Percentiles rank a stretch among this genome's conserved stretches.
These are phyloP conservation scores for Macrocentrus cingulum DNA, from an alignment of 1,140 invertebrate species.

Conservation along the genomic window DNA sequence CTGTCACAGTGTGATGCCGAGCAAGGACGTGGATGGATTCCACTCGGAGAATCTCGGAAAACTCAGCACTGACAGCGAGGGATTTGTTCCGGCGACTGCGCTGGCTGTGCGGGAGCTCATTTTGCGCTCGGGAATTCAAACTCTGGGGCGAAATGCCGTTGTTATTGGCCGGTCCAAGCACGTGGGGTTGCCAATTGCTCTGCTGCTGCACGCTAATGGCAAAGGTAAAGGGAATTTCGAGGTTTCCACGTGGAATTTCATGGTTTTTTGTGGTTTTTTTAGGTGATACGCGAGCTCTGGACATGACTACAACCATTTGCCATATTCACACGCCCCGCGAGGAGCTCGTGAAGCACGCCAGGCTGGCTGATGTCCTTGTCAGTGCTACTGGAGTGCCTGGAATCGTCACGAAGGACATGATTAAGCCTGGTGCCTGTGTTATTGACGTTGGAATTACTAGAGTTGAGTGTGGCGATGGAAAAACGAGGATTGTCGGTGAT, in stretches of 20 bases:
- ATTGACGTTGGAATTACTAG: constrained; percentile 88
- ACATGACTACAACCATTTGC: constrained; percentile 86
- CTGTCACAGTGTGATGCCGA: constrained; percentile 76
- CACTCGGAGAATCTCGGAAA: constrained; percentile 78
- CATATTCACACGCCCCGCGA: constrained; percentile 81
- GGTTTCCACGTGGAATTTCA: no score
- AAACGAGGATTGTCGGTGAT: constrained; percentile 79
- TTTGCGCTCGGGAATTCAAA: constrained; percentile 71
- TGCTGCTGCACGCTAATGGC: constrained; percentile 78
- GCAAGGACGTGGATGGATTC: constrained; percentile 92
- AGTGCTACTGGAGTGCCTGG: constrained; percentile 78
- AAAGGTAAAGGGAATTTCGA: constrained; percentile 58
- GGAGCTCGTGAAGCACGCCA: constrained; percentile 69
- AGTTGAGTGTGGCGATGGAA: constrained; percentile 66
- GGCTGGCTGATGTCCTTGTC: constrained; percentile 81
- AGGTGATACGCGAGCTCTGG: constrained; percentile 67
- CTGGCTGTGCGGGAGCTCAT: constrained; percentile 80
- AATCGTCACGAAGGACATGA: constrained; percentile 80
- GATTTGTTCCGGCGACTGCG: constrained; percentile 85
- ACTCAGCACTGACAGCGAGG: constrained; percentile 71
- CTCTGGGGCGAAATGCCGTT: constrained; percentile 83
- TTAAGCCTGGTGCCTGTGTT: constrained; percentile 84
- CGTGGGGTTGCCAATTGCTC: constrained; percentile 83
- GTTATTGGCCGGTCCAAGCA: constrained; percentile 87
- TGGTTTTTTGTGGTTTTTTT: constrained; percentile 18